phyloP scores from a whole-genome alignment of 37 sponge, comb jelly and placozoan genomes.

The Bolinopsis microptera region DNA sequence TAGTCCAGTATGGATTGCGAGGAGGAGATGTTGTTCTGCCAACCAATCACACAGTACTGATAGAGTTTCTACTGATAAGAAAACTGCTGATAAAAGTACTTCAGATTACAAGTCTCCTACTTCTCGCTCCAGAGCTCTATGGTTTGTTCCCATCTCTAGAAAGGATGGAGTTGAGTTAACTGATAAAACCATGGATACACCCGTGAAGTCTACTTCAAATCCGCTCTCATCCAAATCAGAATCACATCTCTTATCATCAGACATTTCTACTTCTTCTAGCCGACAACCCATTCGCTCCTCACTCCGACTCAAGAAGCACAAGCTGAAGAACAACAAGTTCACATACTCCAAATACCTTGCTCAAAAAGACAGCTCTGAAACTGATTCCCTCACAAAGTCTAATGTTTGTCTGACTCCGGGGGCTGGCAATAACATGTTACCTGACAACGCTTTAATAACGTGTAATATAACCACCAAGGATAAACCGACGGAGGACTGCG shows the following conservation, averaged over 20 bases:
- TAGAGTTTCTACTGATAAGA: background rate
- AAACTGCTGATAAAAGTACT: background rate
- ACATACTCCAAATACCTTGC: constrained; percentile 20
- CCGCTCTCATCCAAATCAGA: background rate
- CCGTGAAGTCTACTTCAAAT: background rate
- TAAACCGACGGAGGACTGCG: background rate
- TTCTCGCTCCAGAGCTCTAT: background rate
- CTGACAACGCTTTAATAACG: no score
- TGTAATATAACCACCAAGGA: background rate
- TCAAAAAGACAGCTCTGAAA: background rate
- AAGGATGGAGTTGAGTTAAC: no score
- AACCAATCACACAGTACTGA: background rate
- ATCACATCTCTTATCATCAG: background rate
- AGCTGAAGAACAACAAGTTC: background rate
- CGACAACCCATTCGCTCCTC: background rate
- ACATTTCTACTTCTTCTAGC: background rate
- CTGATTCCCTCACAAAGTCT: background rate
- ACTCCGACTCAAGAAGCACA: background rate
- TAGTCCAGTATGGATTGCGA: background rate
- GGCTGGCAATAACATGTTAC: background rate
- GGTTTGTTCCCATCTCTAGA: background rate
- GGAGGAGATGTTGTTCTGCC: background rate
- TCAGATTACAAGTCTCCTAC: background rate
- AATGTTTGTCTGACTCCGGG: background rate
- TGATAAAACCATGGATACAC: background rate